Conservation (phyloP, 2,113 vertebrate genomes). For the Amia ocellicauda region DNA sequence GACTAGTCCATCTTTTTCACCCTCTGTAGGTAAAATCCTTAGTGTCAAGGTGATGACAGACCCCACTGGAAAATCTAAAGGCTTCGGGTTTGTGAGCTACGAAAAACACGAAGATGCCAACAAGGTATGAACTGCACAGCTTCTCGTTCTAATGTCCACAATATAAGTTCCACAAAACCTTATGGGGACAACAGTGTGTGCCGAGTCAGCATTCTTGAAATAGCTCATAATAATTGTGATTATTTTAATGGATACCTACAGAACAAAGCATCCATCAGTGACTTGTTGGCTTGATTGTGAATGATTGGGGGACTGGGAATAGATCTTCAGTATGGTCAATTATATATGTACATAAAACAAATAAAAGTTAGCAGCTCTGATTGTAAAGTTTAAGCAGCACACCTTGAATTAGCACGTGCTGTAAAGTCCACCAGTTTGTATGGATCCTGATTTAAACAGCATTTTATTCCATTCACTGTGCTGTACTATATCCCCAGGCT, state of each 20-base stretch:
- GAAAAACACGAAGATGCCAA: constrained; percentile 97
- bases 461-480: no score
- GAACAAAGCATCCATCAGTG: neutral
- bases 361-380: no score
- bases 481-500: constrained; percentile 62
- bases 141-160: no score
- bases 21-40: constrained; percentile 84
- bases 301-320: neutral
- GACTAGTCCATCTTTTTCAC: constrained; percentile 1
- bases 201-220: neutral
- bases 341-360: no score
- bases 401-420: no score
- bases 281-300: neutral
- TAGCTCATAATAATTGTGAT: neutral
- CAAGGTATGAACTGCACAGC: constrained; percentile 83
- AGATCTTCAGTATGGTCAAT: no score
- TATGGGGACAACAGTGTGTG: neutral
- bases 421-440: no score
- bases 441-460: no score
- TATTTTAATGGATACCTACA: neutral
- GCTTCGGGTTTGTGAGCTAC: constrained; percentile 97
- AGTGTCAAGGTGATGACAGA: constrained; percentile 98
- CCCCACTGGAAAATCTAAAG: constrained; percentile 90
- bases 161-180: neutral
- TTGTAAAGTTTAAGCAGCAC: no score